A percentile compares a stretch with the other conserved stretches of the same genome.
phyloP scores from a whole-genome alignment of 2,797 vertebrate species.

The Lepilemur ruficaudatus region DNA sequence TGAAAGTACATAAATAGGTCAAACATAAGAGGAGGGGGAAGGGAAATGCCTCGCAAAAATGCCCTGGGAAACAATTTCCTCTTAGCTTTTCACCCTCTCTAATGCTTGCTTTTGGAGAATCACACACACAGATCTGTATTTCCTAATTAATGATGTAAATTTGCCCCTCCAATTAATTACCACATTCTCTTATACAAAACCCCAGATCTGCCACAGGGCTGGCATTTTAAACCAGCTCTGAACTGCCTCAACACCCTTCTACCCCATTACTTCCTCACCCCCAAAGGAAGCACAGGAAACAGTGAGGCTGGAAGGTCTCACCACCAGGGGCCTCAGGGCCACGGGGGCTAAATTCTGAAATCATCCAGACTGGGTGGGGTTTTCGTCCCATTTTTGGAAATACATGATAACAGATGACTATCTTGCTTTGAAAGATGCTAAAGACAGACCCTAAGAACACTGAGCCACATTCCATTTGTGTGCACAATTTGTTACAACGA shows the following conservation, averaged over 20 bases:
- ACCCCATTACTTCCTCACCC: not conserved
- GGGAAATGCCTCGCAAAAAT: constrained; percentile 16
- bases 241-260: not conserved
- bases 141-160: not conserved
- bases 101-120: not conserved
- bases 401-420: not conserved
- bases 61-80: constrained; percentile 36
- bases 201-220: not conserved
- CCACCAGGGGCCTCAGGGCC: not conserved
- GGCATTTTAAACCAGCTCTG: not conserved
- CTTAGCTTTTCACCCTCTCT: not conserved
- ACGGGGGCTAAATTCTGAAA: not conserved
- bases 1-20: constrained; percentile 54
- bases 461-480: not conserved
- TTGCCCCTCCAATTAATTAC: not conserved
- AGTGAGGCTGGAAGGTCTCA: not conserved
- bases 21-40: not conserved
- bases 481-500: not conserved
- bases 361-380: not conserved
- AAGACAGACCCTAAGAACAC: not conserved
- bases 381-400: not conserved
- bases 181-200: not conserved
- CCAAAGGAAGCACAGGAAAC: not conserved
- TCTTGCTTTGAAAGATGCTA: not conserved
- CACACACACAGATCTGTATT: not conserved